Base-by-base conservation (phyloP, 2,797 vertebrate genomes). In the Danio aesculapii region DNA sequence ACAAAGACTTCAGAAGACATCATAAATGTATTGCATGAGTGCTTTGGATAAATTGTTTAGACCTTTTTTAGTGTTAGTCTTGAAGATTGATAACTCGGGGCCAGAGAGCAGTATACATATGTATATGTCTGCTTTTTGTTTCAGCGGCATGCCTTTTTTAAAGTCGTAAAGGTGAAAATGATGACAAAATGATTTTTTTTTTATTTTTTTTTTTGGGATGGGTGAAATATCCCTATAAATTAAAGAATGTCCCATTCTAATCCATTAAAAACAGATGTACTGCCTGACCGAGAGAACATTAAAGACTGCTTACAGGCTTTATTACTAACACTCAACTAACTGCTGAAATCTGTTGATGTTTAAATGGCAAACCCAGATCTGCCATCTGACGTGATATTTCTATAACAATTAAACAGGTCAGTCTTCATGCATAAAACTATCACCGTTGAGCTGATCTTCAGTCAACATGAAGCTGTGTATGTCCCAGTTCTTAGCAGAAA, bases 281-380 rank as follows among this genome's bases (percentile, higher is more conserved):
- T 72, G 17, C 21, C 52, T 4, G 70, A 43, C 62, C 64, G 53
- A 63, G 41, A 43, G 9, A 69, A 61, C 39, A 72, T 50, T 63
- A 59, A 73, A 78, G 68, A 63, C n/a, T 0, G 67, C 81, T 85
- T 81, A 88, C 70, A 79, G 47, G 83, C 85, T 84, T 84, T 83
- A 66, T 66, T 50, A 83, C 84, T 88, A 86, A 87, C 75, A 69
- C 8, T 11, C 55, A 19, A 30, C 39, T 81, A 81, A 77, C 69
- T 17, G 39, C 17, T 62, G 13, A 63, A 16, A 30, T 53, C 9
- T 16, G 11, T 67, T 43, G 63, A 19, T 70, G 46, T 83, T 52
- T 74, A 59, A 68, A 73, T 53, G 6, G 30, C 30, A 30, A 30
- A n/a, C n/a, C 5, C 17, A 13, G 4, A 13, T 57, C 4, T 44